A percentile compares a stretch with the other conserved stretches of the same genome.
These are phyloP conservation scores for Taenioides sp. DNA, from an alignment of 2,797 vertebrate species.

Conservation along the genomic window DNA sequence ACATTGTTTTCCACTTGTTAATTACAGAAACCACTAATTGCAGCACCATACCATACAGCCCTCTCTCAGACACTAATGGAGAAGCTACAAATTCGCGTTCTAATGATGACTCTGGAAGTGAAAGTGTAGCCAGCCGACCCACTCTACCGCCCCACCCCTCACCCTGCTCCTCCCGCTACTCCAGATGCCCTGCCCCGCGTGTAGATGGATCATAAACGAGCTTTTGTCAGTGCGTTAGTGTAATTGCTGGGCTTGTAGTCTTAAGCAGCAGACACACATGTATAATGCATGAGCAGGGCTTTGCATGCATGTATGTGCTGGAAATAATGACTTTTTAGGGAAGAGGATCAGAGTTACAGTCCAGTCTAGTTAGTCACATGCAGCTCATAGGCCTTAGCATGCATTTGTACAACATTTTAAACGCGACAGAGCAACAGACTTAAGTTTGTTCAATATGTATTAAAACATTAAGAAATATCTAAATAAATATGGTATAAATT, in stretches of 20 bases:
- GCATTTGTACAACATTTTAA: conserved; percentile 6
- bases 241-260: conserved; percentile 24
- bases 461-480: too few species aligned
- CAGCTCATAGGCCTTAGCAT: conserved; percentile 25
- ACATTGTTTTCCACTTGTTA: too few species aligned
- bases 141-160: conserved; percentile 1
- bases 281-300: conserved; percentile 10
- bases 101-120: conserved; percentile 8
- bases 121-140: not conserved
- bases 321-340: conserved; percentile 5
- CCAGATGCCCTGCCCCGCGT: conserved; percentile 24
- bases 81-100: not conserved
- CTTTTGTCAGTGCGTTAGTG: conserved; percentile 9
- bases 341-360: not conserved
- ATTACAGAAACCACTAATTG: too few species aligned
- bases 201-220: conserved; percentile 18
- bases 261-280: conserved; percentile 22
- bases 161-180: conserved; percentile 8
- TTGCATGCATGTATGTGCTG: conserved; percentile 12
- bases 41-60: not conserved
- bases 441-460: too few species aligned
- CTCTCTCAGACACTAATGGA: not conserved
- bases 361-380: not conserved
- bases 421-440: too few species aligned
- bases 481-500: too few species aligned